Evolutionary conservation across 1,140 invertebrate genomes (phyloP), one percentile per base, ranked within the genome.

Genomic region (Bicyclus anynana): DNA sequence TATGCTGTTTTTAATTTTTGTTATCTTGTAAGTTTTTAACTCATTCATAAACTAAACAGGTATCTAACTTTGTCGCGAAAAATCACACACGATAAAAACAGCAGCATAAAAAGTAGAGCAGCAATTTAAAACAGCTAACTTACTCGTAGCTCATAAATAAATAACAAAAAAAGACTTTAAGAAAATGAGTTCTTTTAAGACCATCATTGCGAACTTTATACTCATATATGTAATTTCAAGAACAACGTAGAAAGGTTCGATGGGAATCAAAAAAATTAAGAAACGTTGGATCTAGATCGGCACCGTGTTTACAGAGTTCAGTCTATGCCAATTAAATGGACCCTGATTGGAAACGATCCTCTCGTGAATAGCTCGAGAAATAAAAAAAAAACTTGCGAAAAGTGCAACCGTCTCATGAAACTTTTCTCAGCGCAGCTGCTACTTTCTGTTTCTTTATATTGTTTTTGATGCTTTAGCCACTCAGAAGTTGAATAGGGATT

Each of bases 251-350:
- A 59, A 47, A 59, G 42, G 13, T 20, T 48, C 42, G 17, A 49
- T 35, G 48, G 5, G 38, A 50, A 54, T 54, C 35, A 13, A 44
- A 26, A 54, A 49, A 53, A 49, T 54, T 35, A 54, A 33, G 51
- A 44, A 42, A 60, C 49, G 44, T 42, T 53, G 26, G 49, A 54
- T 37, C 33, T 54, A 18, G 23, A 60, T 33, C 46, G 46, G 51
- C 21, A 44, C 26, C 40, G 37, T 66, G 65, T 71, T 69, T 62
- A 59, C 58, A 27, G 60, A 72, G 62, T 63, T 69, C 56, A 67
- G 57, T 71, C 64, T 51, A 44, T 53, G 62, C 66, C 69, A 74
- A 76, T 80, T 77, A 77, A 73, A 73, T 54, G 53, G 59, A 63
- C 65, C 54, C 53, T 63, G 60, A 76, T 72, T 68, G 74, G 53